A percentile compares a stretch with the other conserved stretches of the same genome.
These are phyloP conservation scores for Sebastes paucispinis DNA, from an alignment of 2,797 vertebrate genomes.

Conservation along the genomic window DNA sequence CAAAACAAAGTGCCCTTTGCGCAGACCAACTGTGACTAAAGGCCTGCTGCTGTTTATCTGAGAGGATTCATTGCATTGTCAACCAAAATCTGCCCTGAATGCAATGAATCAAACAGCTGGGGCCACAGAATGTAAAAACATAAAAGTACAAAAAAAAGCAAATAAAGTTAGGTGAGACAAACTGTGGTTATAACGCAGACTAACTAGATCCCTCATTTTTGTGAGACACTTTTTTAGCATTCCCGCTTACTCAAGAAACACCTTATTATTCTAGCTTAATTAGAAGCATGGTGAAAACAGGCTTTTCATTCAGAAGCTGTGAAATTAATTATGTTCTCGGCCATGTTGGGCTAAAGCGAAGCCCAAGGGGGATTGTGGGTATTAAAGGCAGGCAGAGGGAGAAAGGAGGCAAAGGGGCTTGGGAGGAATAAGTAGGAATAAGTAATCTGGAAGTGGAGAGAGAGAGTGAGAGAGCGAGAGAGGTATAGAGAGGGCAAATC, in stretches of 20 bases:
- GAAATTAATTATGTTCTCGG: slow-evolving; percentile 78
- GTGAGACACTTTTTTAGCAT: slow-evolving; percentile 28
- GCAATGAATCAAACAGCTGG: not conserved
- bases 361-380: slow-evolving; percentile 74
- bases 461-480: slow-evolving; percentile 2
- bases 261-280: slow-evolving; percentile 75
- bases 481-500: slow-evolving; percentile 14
- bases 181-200: not conserved
- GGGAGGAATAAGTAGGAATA: slow-evolving; percentile 61
- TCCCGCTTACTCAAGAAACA: slow-evolving; percentile 48
- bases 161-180: slow-evolving; percentile 29
- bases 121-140: slow-evolving; percentile 9
- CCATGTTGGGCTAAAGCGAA: slow-evolving; percentile 71
- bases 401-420: slow-evolving; percentile 39
- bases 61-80: slow-evolving; percentile 3
- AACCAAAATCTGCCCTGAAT: not conserved
- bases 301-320: slow-evolving; percentile 76
- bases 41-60: not conserved
- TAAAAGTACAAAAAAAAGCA: not conserved
- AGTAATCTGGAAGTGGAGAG: slow-evolving; percentile 48
- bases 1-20: not conserved
- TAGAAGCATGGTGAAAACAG: slow-evolving; percentile 70
- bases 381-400: slow-evolving; percentile 62
- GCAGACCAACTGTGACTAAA: not conserved
- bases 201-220: slow-evolving; percentile 34